Evolutionary conservation across 2,113 vertebrate species (phyloP).

Genomic region (Desmodus rotundus): DNA sequence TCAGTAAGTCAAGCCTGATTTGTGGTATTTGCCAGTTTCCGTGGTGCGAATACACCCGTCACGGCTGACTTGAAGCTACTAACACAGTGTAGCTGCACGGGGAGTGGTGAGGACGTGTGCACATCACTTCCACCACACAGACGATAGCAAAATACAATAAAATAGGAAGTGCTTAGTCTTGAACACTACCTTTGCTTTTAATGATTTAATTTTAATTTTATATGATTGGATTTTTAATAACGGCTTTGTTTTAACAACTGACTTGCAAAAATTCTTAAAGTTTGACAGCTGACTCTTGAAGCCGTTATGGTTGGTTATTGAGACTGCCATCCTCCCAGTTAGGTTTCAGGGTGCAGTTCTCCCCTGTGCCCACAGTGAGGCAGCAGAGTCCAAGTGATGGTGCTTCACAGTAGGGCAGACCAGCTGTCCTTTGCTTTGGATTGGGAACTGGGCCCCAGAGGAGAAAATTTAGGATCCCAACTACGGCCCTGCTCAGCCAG

Average conservation of each 20-base stretch:
- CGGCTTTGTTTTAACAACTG: neutral
- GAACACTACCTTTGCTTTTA: neutral
- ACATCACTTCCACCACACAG: neutral
- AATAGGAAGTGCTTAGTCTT: neutral
- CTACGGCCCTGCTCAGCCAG: neutral
- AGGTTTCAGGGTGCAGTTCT: neutral
- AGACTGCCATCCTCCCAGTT: neutral
- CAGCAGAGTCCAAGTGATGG: neutral
- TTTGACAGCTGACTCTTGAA: neutral
- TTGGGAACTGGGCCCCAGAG: neutral
- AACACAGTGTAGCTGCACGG: neutral
- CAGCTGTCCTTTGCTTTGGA: neutral
- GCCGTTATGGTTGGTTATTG: rapidly evolving
- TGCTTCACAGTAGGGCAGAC: neutral
- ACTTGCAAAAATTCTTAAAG: neutral
- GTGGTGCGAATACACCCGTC: neutral
- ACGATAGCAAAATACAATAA: neutral
- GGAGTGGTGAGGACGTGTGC: neutral
- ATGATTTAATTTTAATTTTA: neutral
- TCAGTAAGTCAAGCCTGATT: neutral
- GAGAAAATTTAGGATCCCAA: neutral
- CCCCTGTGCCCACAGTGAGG: conserved; percentile 19
- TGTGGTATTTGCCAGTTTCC: neutral
- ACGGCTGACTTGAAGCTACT: neutral
- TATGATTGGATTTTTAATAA: neutral